phyloP scores from a whole-genome alignment of 2,888 invertebrate genomes.

The Caenorhabditis afra region DNA sequence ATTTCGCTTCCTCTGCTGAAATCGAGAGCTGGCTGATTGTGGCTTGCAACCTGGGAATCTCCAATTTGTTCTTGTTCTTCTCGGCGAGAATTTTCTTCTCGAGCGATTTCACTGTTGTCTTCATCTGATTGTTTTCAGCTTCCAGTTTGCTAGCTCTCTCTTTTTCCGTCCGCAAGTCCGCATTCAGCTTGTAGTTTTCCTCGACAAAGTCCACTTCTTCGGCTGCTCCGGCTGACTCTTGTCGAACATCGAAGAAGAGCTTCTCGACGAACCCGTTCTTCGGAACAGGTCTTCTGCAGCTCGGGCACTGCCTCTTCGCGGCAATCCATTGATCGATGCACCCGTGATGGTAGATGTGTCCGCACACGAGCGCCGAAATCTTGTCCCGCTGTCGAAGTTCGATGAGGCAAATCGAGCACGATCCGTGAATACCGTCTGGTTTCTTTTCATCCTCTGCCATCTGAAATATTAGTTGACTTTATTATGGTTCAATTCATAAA shows the following conservation, averaged over 20 bases:
- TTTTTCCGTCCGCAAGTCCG: slow-evolving; percentile 7
- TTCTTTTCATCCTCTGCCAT: not conserved
- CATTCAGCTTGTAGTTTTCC: slow-evolving; percentile 12
- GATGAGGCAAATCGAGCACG: slow-evolving; percentile 49
- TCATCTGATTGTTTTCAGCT: slow-evolving; percentile 15
- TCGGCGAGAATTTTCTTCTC: slow-evolving; percentile 50
- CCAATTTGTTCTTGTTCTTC: slow-evolving; percentile 27
- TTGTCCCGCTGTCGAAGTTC: slow-evolving; percentile 25
- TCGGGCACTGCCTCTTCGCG: slow-evolving; percentile 56
- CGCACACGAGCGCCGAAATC: slow-evolving; percentile 54
- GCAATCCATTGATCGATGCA: slow-evolving; percentile 54
- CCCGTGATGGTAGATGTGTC: slow-evolving; percentile 47
- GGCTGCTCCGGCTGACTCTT: not conserved
- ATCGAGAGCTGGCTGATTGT: slow-evolving; percentile 30
- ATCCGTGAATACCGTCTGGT: slow-evolving; percentile 1
- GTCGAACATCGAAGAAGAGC: slow-evolving; percentile 46
- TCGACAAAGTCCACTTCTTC: slow-evolving; percentile 28
- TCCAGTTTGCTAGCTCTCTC: slow-evolving; percentile 14
- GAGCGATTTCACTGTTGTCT: slow-evolving; percentile 11
- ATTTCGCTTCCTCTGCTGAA: slow-evolving; percentile 15
- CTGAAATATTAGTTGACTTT: slow-evolving; percentile 14
- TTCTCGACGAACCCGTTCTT: slow-evolving; percentile 56
- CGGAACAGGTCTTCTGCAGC: slow-evolving; percentile 45
- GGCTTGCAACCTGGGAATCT: slow-evolving; percentile 32
- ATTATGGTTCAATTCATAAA: slow-evolving; percentile 7